Conservation (phyloP, 2,113 vertebrate species). For the Perca fluviatilis region DNA sequence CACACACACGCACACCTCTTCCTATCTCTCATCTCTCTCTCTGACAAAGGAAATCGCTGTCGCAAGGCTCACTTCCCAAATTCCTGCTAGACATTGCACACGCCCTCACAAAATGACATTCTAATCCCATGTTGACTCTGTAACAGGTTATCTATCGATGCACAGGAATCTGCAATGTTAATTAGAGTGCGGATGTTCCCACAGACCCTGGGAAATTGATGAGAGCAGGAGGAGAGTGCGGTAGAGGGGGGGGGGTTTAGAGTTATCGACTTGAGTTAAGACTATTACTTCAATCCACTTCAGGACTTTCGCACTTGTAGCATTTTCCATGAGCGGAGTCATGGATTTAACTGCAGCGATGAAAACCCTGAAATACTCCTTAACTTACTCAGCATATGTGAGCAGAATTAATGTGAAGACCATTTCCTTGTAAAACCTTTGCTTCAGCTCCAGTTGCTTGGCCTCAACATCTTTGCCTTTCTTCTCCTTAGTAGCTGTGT, state of each 20-base stretch:
- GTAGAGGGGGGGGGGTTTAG: neutral
- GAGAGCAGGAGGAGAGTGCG: constrained; percentile 43
- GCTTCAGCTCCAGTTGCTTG: constrained; percentile 10
- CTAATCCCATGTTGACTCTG: constrained; percentile 64
- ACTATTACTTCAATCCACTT: constrained; percentile 67
- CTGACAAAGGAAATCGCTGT: constrained; percentile 48
- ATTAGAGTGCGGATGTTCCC: constrained; percentile 74
- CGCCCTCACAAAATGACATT: constrained; percentile 39
- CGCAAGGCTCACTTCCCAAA: constrained; percentile 26
- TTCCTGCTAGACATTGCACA: constrained; percentile 29
- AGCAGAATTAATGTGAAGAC: constrained; percentile 40
- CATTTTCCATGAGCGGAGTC: constrained; percentile 61
- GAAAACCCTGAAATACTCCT: constrained; percentile 41
- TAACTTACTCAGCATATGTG: constrained; percentile 57
- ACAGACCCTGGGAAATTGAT: constrained; percentile 75
- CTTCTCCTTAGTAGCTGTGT: neutral
- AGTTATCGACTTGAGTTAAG: constrained; percentile 67
- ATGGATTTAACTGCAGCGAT: constrained; percentile 55
- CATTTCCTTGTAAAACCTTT: constrained; percentile 20
- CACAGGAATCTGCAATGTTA: constrained; percentile 71
- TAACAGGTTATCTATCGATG: constrained; percentile 75
- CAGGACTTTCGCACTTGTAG: constrained; percentile 66
- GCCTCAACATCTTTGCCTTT: constrained; percentile 37
- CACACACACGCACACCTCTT: constrained; percentile 5
- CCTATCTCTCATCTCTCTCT: neutral